Conservation (phyloP, 1,140 invertebrate genomes). For the Planococcus citri region DNA sequence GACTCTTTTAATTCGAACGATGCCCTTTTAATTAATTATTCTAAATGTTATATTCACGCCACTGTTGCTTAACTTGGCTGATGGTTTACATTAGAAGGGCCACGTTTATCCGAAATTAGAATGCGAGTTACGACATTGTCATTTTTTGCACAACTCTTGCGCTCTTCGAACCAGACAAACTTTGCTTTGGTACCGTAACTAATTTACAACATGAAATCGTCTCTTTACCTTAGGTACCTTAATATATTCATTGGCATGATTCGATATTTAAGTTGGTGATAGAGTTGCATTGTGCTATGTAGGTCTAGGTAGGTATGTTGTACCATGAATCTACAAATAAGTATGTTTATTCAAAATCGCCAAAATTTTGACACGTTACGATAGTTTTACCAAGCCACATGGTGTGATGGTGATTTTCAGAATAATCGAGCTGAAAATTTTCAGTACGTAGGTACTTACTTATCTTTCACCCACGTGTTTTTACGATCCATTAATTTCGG, state of each 20-base stretch:
- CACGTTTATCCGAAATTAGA: constrained; percentile 11
- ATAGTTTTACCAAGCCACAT: too few species aligned
- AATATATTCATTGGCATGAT: background rate
- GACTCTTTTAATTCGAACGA: background rate
- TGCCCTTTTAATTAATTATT: constrained; percentile 17
- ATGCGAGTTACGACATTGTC: constrained; percentile 17
- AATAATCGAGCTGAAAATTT: too few species aligned
- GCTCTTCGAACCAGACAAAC: background rate
- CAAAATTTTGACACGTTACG: too few species aligned
- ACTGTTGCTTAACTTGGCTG: background rate
- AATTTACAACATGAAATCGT: background rate
- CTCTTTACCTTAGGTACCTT: background rate
- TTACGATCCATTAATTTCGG: too few species aligned
- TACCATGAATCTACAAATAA: too few species aligned
- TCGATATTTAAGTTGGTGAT: background rate
- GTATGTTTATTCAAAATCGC: too few species aligned
- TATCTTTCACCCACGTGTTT: too few species aligned
- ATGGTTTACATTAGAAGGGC: constrained; percentile 19
- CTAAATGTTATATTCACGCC: constrained; percentile 1
- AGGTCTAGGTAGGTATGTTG: too few species aligned
- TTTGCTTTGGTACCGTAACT: background rate
- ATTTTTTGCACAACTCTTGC: background rate
- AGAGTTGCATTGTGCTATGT: background rate
- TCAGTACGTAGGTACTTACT: too few species aligned
- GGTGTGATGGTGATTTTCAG: too few species aligned